phyloP scores from a whole-genome alignment of 2,113 vertebrate species.

The Myotis brandtii region DNA sequence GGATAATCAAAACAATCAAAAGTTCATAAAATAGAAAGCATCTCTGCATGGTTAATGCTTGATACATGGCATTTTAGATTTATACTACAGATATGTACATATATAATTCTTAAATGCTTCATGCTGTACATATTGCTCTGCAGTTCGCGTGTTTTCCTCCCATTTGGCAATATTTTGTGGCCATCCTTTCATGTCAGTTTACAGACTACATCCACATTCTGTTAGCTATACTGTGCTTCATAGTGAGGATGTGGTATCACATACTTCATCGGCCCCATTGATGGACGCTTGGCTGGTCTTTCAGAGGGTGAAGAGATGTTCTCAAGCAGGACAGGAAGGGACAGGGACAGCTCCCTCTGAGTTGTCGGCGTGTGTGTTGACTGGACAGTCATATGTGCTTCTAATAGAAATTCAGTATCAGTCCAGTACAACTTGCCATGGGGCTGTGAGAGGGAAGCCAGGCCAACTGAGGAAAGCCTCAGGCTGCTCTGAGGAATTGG shows the following conservation, averaged over 20 bases:
- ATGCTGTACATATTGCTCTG: not conserved
- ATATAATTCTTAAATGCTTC: conserved; percentile 36
- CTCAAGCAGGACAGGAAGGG: not conserved
- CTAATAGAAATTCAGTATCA: not conserved
- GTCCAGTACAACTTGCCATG: too few species aligned
- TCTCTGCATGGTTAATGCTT: conserved; percentile 35
- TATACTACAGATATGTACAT: conserved; percentile 2
- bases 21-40: conserved; percentile 60
- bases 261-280: not conserved
- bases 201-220: not conserved
- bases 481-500: not conserved
- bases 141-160: not conserved
- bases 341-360: not conserved
- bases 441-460: not conserved
- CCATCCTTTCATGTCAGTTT: conserved; percentile 26
- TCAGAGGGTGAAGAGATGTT: not conserved
- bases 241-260: not conserved
- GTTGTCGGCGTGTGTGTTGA: not conserved
- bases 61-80: conserved; percentile 19
- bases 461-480: not conserved
- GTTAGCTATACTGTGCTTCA: not conserved
- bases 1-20: conserved; percentile 60
- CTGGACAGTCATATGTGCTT: not conserved
- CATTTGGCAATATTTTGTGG: not conserved
- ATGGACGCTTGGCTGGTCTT: not conserved